These are phyloP conservation scores for Pachyuromys duprasi DNA, from an alignment of 2,797 vertebrate genomes.

Conservation along the genomic window DNA sequence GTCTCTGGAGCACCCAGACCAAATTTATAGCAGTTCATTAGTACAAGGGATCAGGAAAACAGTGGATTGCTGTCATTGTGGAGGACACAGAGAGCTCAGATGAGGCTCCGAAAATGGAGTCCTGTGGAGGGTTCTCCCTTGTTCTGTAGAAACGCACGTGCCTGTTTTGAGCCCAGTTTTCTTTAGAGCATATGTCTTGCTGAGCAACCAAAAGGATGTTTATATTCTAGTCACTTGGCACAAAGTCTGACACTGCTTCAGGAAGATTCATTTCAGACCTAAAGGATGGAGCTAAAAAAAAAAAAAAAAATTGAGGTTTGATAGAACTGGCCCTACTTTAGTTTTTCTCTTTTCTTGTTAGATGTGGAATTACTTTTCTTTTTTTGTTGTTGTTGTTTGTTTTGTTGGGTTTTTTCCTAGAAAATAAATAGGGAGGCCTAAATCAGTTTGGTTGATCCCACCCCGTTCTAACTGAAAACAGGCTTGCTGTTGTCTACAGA, in stretches of 20 bases:
- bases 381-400: too few species aligned
- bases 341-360: background rate
- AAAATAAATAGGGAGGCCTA: constrained; percentile 40
- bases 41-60: background rate
- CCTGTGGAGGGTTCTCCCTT: background rate
- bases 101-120: background rate
- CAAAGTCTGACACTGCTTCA: constrained; percentile 17
- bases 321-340: background rate
- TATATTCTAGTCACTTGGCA: constrained; percentile 51
- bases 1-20: background rate
- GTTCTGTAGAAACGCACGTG: constrained; percentile 13
- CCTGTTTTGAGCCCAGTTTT: constrained; percentile 63
- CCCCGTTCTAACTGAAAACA: background rate
- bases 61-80: accelerated
- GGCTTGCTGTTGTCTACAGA: background rate
- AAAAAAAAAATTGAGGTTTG: background rate
- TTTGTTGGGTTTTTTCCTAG: background rate
- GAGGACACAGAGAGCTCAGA: background rate
- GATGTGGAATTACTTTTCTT: background rate
- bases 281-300: background rate
- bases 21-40: constrained; percentile 54
- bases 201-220: constrained; percentile 50
- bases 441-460: background rate
- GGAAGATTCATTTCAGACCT: constrained; percentile 38
- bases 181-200: constrained; percentile 51